Evolutionary conservation across 2,797 vertebrate species (phyloP), one percentile per base, ranked within the genome.

Genomic region (Percopsis omiscomaycus): DNA sequence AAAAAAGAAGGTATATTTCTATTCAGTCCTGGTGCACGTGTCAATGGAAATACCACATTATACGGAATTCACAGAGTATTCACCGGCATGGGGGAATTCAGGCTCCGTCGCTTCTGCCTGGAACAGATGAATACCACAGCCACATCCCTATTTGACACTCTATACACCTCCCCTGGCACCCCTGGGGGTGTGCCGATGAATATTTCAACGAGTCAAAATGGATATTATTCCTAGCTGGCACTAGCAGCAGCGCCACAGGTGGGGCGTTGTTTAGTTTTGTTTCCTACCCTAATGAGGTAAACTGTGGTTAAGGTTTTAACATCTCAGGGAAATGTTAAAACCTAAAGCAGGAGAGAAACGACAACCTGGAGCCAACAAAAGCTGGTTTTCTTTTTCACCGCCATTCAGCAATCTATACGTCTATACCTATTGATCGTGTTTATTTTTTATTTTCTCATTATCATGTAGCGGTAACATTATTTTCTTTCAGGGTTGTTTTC

Each of bases 121-220:
- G 68, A 63, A 65, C 71, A 79, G 77, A 79, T 27, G 16, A 75
- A 71, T 64, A 61, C 66, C 4, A 77, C 62, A 73, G 79, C 78
- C 75, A 60, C 63, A 77, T 70, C 80, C 74, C 79, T 32, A 68
- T 69, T 71, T 79, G 84, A 86, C 84, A 86, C 76, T 69, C 68
- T 73, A 67, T 69, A 74, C 81, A 65, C 74, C 77, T 77, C 76
- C 78, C 74, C 79, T 45, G 66, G 74, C 69, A 77, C 72, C 71
- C 32, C 67, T 73, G 30, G 15, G 70, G 76, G 81, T 80, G 83
- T 80, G 78, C 81, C 80, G 76, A 89, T 91, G 86, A 90, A 91
- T 92, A 89, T 92, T 92, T 92, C 83, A 91, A 75, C 49, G 54
- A 81, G 79, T 90, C 80, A 86, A 77, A 89, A 88, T 79, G 86